phyloP scores from a whole-genome alignment of 1,140 invertebrate species.

The Sitophilus oryzae region DNA sequence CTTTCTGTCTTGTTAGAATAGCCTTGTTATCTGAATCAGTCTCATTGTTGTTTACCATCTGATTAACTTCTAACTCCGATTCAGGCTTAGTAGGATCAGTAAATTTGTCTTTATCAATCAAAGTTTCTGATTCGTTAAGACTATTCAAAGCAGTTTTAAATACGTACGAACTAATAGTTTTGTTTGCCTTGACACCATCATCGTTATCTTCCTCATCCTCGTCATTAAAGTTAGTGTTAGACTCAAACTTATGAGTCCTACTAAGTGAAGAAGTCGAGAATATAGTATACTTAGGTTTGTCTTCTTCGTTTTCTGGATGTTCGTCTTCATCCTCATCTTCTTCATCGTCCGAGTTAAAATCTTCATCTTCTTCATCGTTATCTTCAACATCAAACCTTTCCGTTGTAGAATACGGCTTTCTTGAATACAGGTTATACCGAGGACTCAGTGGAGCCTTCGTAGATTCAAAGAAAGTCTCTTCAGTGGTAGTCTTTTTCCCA shows the following conservation, averaged over 20 bases:
- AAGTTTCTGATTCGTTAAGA: conserved; percentile 1
- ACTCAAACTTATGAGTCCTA: conserved; percentile 16
- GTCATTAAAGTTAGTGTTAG: conserved; percentile 19
- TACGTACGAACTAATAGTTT: conserved; percentile 8
- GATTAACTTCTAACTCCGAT: no score
- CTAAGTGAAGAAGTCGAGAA: conserved; percentile 12
- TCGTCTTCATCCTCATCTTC: conserved; percentile 12
- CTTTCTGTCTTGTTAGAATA: background rate
- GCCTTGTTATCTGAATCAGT: background rate
- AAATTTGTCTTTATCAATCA: conserved; percentile 4
- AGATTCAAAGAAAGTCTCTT: background rate
- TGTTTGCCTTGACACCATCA: conserved; percentile 7
- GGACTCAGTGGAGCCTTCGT: background rate
- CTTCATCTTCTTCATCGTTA: background rate
- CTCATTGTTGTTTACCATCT: background rate
- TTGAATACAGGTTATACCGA: conserved; percentile 1
- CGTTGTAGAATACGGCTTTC: background rate
- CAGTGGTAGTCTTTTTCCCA: conserved; percentile 13
- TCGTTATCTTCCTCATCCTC: conserved; percentile 7
- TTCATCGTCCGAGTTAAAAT: conserved; percentile 4
- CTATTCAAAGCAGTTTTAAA: conserved; percentile 1
- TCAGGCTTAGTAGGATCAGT: background rate
- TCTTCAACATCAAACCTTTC: conserved; percentile 5
- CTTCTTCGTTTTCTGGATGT: background rate
- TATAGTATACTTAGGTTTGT: conserved; percentile 11